Conservation (phyloP, 1,140 invertebrate genomes). For the Drosophila nigrodunni region DNA sequence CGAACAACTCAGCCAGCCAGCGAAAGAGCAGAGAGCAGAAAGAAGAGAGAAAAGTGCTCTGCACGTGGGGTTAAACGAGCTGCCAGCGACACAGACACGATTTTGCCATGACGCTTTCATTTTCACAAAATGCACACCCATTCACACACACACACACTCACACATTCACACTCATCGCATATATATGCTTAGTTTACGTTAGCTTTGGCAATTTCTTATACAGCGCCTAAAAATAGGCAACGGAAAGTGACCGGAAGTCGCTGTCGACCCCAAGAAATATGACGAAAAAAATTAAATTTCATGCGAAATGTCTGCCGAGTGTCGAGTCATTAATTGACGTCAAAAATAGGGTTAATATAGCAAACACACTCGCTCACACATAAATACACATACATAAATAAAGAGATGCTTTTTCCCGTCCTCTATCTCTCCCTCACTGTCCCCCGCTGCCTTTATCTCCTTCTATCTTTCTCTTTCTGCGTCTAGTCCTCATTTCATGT, state of each 20-base stretch:
- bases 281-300: slow-evolving; percentile 59
- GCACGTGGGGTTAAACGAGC: slow-evolving; percentile 50
- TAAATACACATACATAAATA: slow-evolving; percentile 25
- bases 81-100: slow-evolving; percentile 38
- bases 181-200: slow-evolving; percentile 23
- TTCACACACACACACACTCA: neutral
- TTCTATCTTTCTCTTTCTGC: neutral
- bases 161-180: slow-evolving; percentile 1
- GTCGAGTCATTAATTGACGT: slow-evolving; percentile 77
- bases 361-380: slow-evolving; percentile 14
- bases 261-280: slow-evolving; percentile 60
- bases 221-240: slow-evolving; percentile 73
- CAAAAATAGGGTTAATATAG: slow-evolving; percentile 79
- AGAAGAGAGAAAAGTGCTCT: slow-evolving; percentile 4
- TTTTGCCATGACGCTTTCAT: slow-evolving; percentile 32
- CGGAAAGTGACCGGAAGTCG: slow-evolving; percentile 66
- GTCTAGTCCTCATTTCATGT: slow-evolving; percentile 48
- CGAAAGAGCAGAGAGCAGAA: slow-evolving; percentile 2
- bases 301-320: slow-evolving; percentile 46
- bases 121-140: slow-evolving; percentile 16
- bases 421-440: neutral
- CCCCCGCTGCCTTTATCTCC: neutral
- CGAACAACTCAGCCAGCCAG: slow-evolving; percentile 9
- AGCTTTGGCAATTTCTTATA: slow-evolving; percentile 51
- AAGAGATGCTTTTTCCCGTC: slow-evolving; percentile 39